phyloP scores from a whole-genome alignment of 2,797 vertebrate genomes.

The Channa striata region DNA sequence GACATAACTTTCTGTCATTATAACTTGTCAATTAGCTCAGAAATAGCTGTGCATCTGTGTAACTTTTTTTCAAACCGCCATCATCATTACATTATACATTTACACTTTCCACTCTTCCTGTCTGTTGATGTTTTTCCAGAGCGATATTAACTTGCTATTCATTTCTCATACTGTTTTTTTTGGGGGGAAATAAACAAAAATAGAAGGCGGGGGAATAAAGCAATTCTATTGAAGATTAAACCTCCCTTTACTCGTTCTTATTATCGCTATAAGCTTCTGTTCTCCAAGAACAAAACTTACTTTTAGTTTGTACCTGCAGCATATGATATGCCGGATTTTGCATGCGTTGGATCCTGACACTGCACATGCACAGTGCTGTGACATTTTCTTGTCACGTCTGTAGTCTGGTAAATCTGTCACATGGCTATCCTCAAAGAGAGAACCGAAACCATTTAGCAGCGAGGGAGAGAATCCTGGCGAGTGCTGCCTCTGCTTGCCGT shows the following conservation, averaged over 20 bases:
- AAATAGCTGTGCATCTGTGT: conserved; percentile 48
- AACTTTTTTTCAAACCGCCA: conserved; percentile 38
- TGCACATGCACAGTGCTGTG: conserved; percentile 13
- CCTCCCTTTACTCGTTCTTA: conserved; percentile 12
- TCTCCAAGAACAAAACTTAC: conserved; percentile 3
- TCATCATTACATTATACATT: conserved; percentile 20
- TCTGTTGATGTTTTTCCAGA: not conserved
- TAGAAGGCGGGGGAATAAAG: too few species aligned
- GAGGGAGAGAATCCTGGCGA: conserved; percentile 24
- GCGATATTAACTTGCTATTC: conserved; percentile 15
- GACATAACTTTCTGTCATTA: conserved; percentile 64
- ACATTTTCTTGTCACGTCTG: conserved; percentile 20
- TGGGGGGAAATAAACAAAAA: not conserved
- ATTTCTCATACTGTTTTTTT: conserved; percentile 24
- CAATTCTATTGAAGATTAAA: conserved; percentile 21
- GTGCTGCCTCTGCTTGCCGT: conserved; percentile 40
- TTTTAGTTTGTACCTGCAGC: conserved; percentile 7
- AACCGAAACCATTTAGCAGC: conserved; percentile 37
- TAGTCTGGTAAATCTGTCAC: conserved; percentile 25
- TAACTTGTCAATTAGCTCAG: conserved; percentile 60
- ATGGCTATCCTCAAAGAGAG: conserved; percentile 43
- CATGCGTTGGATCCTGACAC: conserved; percentile 27
- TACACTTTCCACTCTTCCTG: not conserved
- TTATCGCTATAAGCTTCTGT: conserved; percentile 29
- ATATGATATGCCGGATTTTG: conserved; percentile 18